These are phyloP conservation scores for Tetramorium alpestre DNA, from an alignment of 1,140 invertebrate genomes.

Conservation along the genomic window DNA sequence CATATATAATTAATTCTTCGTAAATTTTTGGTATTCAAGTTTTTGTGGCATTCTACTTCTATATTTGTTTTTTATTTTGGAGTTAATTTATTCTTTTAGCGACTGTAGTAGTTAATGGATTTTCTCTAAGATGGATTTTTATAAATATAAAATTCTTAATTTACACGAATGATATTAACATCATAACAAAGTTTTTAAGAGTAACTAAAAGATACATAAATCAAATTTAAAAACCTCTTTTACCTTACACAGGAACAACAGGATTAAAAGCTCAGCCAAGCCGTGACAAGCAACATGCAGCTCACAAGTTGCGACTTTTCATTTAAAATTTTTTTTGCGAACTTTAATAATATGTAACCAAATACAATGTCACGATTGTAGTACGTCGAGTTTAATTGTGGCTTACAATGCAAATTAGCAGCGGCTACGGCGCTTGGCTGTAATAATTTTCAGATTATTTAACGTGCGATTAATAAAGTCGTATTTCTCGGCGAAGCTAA, in stretches of 20 bases:
- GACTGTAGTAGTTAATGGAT: not conserved
- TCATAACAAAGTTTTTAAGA: not conserved
- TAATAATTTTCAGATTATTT: conserved; percentile 67
- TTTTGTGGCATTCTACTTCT: not conserved
- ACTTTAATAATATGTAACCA: conserved; percentile 5
- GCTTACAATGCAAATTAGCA: conserved; percentile 65
- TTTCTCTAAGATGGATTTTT: not conserved
- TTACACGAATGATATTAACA: not conserved
- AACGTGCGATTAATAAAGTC: conserved; percentile 64
- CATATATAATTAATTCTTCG: not conserved
- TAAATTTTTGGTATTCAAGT: not conserved
- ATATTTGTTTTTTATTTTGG: not conserved
- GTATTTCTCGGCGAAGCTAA: conserved; percentile 36
- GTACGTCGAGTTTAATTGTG: conserved; percentile 53
- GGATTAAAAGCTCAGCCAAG: conserved; percentile 16
- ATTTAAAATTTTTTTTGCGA: conserved; percentile 26
- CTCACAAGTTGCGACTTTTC: conserved; percentile 22
- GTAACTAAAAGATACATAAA: conserved; percentile 9
- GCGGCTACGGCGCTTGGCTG: conserved; percentile 37
- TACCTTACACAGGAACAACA: not conserved
- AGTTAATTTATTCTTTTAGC: not conserved
- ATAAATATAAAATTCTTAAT: conserved; percentile 3
- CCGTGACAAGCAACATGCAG: not conserved
- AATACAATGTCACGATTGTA: conserved; percentile 23
- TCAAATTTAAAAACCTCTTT: conserved; percentile 18